A percentile compares a stretch with the other conserved stretches of the same genome.
Conservation (phyloP, 2,888 invertebrate genomes). For the Agonopterix subpropinquella region DNA sequence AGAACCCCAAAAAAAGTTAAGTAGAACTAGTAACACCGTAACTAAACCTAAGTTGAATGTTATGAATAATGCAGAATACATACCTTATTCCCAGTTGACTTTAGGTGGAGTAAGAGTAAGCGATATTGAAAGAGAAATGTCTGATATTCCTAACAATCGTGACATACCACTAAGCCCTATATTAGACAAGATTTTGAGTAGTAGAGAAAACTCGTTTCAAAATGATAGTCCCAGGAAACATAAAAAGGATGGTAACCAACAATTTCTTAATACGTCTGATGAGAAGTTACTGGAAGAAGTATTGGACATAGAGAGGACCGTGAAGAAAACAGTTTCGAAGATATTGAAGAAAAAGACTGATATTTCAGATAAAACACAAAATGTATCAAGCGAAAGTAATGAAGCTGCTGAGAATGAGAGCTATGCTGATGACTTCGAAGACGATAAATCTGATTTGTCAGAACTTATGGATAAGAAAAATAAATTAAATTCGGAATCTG, state of each 20-base stretch:
- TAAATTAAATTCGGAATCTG: not conserved
- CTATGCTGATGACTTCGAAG: constrained; percentile 67
- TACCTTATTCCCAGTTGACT: constrained; percentile 66
- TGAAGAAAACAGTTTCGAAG: constrained; percentile 46
- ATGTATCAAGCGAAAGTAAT: constrained; percentile 18
- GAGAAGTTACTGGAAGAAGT: constrained; percentile 65
- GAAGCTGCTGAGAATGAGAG: constrained; percentile 37
- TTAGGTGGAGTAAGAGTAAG: constrained; percentile 58
- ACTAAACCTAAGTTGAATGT: constrained; percentile 1
- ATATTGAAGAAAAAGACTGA: constrained; percentile 20
- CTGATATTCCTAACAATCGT: constrained; percentile 40
- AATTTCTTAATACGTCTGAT: constrained; percentile 57
- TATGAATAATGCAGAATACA: constrained; percentile 54
- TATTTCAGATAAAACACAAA: constrained; percentile 12
- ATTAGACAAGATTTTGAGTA: constrained; percentile 54
- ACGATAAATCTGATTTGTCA: constrained; percentile 47
- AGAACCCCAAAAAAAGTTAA: constrained; percentile 20
- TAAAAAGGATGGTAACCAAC: constrained; percentile 25
- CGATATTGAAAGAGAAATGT: constrained; percentile 61
- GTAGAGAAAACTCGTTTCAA: constrained; percentile 51
- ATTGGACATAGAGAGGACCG: constrained; percentile 51
- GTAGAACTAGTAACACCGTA: constrained; percentile 3
- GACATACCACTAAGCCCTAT: constrained; percentile 53
- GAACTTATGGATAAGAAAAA: constrained; percentile 10
- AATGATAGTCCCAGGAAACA: constrained; percentile 31